These are phyloP conservation scores for Chorisops tibialis DNA, from an alignment of 2,888 invertebrate genomes.

Conservation along the genomic window DNA sequence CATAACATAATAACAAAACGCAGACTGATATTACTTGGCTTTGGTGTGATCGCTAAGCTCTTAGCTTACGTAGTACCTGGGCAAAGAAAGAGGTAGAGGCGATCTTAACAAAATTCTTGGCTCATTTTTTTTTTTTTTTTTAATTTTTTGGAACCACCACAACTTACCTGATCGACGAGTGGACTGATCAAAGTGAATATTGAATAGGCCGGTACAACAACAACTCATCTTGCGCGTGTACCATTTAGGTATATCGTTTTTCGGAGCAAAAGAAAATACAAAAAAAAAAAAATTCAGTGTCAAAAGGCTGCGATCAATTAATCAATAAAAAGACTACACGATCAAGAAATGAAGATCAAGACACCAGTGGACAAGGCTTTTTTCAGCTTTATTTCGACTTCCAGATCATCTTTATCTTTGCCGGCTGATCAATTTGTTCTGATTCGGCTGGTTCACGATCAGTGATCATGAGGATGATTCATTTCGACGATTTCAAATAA, in stretches of 20 bases:
- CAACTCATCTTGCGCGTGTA: background rate
- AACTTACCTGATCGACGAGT: constrained; percentile 2
- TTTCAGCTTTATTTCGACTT: constrained; percentile 19
- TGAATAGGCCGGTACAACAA: constrained; percentile 6
- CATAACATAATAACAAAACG: constrained; percentile 23
- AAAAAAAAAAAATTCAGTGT: constrained; percentile 1
- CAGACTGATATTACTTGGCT: too few relatives aligned
- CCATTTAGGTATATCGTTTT: background rate
- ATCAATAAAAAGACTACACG: constrained; percentile 25
- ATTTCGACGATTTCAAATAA: constrained; percentile 8
- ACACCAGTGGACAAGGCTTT: background rate
- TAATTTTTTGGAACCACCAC: background rate
- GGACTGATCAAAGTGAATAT: constrained; percentile 10
- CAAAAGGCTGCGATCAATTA: constrained; percentile 25
- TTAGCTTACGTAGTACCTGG: too few relatives aligned
- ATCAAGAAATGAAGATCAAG: constrained; percentile 12
- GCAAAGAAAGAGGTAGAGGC: too few relatives aligned
- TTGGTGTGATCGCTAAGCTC: too few relatives aligned
- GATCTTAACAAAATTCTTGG: too few relatives aligned
- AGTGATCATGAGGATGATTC: constrained; percentile 17
- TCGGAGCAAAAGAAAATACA: background rate
- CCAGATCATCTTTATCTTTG: constrained; percentile 17
- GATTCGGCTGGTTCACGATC: background rate
- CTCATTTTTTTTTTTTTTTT: too few relatives aligned
- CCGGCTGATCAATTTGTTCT: constrained; percentile 21